A percentile compares a stretch with the other conserved stretches of the same genome.
Conservation (phyloP, 2,113 vertebrate genomes). For the mouse (Mus musculus) region GRCm39 chr17:34108001-34108500, state of each 20-base stretch:
- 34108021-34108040: background rate
- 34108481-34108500: background rate
- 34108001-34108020: background rate
- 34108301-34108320: background rate
- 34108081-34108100: background rate
- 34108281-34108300: background rate
- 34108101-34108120: background rate
- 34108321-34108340: background rate
- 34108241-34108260: too few relatives aligned
- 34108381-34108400: background rate
- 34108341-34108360: too few relatives aligned
- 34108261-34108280: background rate
- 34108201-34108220: too few relatives aligned
- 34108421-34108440: background rate
- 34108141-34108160: too few relatives aligned
- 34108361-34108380: background rate
- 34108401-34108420: background rate
- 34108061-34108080: background rate
- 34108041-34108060: too few relatives aligned
- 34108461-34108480: background rate
- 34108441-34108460: background rate
- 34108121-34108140: too few relatives aligned
- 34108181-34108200: too few relatives aligned
- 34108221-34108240: too few relatives aligned
- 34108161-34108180: too few relatives aligned